These are phyloP conservation scores for Upupa epops DNA, from an alignment of 2,113 vertebrate genomes.

Conservation along the genomic window DNA sequence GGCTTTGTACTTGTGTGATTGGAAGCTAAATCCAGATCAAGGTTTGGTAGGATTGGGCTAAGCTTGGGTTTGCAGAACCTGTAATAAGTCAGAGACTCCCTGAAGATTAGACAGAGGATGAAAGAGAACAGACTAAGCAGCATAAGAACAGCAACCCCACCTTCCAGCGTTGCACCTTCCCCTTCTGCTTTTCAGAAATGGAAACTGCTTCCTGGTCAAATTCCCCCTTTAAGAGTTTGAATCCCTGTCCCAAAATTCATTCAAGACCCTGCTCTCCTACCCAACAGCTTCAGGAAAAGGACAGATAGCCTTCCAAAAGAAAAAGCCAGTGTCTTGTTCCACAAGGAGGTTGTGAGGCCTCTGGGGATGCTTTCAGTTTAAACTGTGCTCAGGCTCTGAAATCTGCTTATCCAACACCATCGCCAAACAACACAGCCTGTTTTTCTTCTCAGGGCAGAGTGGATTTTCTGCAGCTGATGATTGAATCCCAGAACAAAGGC, in stretches of 20 bases:
- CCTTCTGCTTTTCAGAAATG: neutral
- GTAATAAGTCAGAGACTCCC: neutral
- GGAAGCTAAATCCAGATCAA: conserved; percentile 1
- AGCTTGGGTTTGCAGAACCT: neutral
- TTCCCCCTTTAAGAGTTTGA: neutral
- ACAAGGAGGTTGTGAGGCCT: neutral
- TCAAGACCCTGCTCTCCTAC: neutral
- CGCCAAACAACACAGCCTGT: neutral
- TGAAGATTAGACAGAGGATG: neutral
- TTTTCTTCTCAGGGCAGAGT: conserved; percentile 73
- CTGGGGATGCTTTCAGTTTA: neutral
- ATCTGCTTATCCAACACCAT: neutral
- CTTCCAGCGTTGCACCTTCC: neutral
- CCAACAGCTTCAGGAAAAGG: neutral
- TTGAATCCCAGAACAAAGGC: conserved; percentile 73
- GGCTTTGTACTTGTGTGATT: neutral
- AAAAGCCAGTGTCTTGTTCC: neutral
- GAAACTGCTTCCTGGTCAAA: neutral
- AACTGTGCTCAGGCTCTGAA: neutral
- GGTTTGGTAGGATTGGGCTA: neutral
- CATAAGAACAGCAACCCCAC: neutral
- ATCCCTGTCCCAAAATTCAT: neutral
- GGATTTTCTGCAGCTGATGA: conserved; percentile 88
- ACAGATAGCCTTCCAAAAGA: neutral
- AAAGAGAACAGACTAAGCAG: neutral